Evolutionary conservation across 2,797 vertebrate species (phyloP).

Genomic region (Amniataba percoides): DNA sequence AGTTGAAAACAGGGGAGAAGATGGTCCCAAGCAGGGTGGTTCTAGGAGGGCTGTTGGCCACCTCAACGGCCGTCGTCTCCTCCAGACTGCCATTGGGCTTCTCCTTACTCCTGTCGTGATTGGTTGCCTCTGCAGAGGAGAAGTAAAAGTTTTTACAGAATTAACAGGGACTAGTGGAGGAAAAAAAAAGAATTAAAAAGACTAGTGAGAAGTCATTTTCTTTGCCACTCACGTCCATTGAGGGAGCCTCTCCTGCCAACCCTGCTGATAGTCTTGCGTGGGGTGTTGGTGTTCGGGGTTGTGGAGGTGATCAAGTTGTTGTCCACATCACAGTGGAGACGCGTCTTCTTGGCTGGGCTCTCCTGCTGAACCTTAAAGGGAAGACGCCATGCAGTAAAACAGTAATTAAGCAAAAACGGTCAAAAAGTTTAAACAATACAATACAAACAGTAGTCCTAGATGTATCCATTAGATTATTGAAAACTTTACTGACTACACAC

Average conservation of each 20-base stretch:
- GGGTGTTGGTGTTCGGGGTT: conserved; percentile 86
- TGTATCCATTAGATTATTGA: not conserved
- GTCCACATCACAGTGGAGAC: conserved; percentile 92
- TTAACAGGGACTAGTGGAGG: not conserved
- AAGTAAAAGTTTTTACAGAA: not conserved
- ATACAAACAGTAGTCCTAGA: not conserved
- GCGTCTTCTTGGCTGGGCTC: conserved; percentile 92
- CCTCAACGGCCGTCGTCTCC: conserved; percentile 86
- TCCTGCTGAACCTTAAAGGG: conserved; percentile 91
- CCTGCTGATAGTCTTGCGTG: conserved; percentile 88
- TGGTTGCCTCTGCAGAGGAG: conserved; percentile 87
- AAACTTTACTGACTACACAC: not conserved
- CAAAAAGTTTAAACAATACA: not conserved
- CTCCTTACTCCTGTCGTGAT: conserved; percentile 94
- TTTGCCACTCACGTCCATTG: conserved; percentile 90
- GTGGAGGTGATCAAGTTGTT: conserved; percentile 96
- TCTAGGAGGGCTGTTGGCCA: conserved; percentile 90
- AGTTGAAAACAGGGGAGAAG: conserved; percentile 99
- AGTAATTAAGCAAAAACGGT: not conserved
- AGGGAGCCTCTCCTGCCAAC: conserved; percentile 91
- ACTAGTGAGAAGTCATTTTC: fast-evolving
- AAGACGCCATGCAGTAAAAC: conserved; percentile 1
- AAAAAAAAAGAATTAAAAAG: not conserved
- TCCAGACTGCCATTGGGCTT: conserved; percentile 95
- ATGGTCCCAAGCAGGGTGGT: conserved; percentile 97